phyloP scores from a whole-genome alignment of 2,797 vertebrate genomes.

The Argyrosomus regius region DNA sequence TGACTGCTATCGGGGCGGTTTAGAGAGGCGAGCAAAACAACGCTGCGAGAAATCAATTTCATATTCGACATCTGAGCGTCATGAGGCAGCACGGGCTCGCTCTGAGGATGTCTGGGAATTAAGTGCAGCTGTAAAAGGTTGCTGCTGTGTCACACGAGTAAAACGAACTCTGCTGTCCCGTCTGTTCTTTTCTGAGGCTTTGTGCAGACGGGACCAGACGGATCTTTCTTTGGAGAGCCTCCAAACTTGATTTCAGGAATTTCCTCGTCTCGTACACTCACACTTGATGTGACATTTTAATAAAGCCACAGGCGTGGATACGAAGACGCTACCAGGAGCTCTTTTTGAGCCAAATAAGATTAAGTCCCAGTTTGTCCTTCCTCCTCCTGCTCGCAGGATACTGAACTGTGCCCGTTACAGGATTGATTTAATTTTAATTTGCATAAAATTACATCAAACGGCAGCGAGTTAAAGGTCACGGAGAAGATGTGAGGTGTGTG shows the following conservation, averaged over 20 bases:
- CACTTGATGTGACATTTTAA: slow-evolving; percentile 75
- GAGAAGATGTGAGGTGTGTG: slow-evolving; percentile 31
- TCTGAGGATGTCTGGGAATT: slow-evolving; percentile 28
- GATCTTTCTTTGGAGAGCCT: slow-evolving; percentile 35
- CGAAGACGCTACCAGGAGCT: slow-evolving; percentile 53
- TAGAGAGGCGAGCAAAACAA: slow-evolving; percentile 45
- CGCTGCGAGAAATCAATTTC: slow-evolving; percentile 51
- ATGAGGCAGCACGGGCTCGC: slow-evolving; percentile 19
- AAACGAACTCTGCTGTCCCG: background rate
- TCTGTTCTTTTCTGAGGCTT: background rate
- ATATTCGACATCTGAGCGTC: slow-evolving; percentile 49
- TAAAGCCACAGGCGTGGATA: slow-evolving; percentile 59
- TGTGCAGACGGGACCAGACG: slow-evolving; percentile 13
- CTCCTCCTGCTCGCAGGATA: slow-evolving; percentile 55
- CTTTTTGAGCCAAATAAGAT: slow-evolving; percentile 68
- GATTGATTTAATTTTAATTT: slow-evolving; percentile 78
- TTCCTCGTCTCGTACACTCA: slow-evolving; percentile 26
- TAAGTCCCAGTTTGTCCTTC: slow-evolving; percentile 69
- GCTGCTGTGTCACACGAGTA: background rate
- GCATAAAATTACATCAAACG: slow-evolving; percentile 72
- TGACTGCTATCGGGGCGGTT: slow-evolving; percentile 42
- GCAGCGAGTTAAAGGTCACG: slow-evolving; percentile 60
- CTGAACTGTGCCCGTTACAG: slow-evolving; percentile 56
- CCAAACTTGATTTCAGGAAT: slow-evolving; percentile 58
- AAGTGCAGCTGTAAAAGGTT: background rate